phyloP scores from a whole-genome alignment of 1,140 invertebrate species.

The Octopus bimaculoides region DNA sequence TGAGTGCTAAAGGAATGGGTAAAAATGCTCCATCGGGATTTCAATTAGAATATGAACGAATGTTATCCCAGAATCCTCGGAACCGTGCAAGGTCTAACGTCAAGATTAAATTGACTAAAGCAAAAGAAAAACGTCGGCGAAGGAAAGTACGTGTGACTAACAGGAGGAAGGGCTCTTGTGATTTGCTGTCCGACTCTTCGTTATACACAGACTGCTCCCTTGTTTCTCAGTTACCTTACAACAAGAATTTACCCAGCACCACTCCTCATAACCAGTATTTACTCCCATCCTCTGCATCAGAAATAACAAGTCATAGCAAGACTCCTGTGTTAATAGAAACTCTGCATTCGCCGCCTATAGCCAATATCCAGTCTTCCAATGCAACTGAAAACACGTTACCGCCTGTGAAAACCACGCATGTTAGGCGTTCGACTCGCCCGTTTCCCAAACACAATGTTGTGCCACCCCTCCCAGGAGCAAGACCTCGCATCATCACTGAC shows the following conservation, averaged over 20 bases:
- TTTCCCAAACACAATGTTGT: slow-evolving; percentile 1
- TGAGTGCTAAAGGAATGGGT: neutral
- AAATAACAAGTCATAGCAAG: neutral
- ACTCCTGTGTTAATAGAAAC: neutral
- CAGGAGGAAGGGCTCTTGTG: neutral
- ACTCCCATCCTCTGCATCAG: neutral
- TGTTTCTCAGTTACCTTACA: neutral
- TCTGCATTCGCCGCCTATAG: neutral
- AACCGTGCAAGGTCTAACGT: neutral
- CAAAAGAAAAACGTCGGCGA: neutral
- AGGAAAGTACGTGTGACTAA: neutral
- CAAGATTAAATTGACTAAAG: neutral
- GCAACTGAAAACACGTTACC: neutral
- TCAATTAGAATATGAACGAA: neutral
- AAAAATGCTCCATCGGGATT: slow-evolving; percentile 2
- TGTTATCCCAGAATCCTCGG: neutral
- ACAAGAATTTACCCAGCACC: neutral
- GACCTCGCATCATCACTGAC: too few relatives aligned
- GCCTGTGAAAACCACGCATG: neutral
- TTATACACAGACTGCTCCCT: neutral
- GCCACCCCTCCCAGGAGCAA: neutral
- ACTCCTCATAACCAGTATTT: neutral
- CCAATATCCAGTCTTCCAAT: neutral
- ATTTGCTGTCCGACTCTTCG: neutral
- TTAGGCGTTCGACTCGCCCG: neutral